Conservation (phyloP, 2,113 vertebrate genomes). For the Rhynchomys soricoides region DNA sequence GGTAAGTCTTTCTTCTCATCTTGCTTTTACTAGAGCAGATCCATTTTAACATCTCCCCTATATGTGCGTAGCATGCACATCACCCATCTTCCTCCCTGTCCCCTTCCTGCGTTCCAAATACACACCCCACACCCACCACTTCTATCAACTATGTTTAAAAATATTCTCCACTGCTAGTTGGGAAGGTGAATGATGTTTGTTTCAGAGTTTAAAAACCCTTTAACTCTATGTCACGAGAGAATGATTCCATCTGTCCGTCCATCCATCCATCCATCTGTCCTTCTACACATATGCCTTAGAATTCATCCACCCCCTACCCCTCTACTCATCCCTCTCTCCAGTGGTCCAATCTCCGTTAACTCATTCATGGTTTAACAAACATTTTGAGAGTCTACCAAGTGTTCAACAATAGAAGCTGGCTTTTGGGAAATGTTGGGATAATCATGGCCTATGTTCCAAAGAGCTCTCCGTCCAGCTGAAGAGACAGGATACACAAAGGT, state of each 20-base stretch:
- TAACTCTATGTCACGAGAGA: background rate
- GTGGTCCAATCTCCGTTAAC: background rate
- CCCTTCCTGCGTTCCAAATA: background rate
- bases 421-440: background rate
- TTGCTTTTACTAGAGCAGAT: background rate
- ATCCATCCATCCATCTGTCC: too few relatives aligned
- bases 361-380: background rate
- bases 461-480: background rate
- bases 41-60: background rate
- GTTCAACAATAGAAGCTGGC: background rate
- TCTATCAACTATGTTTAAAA: background rate
- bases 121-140: background rate
- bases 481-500: background rate
- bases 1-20: background rate
- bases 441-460: background rate
- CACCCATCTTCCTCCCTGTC: background rate
- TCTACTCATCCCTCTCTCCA: background rate
- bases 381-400: background rate
- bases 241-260: background rate
- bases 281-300: background rate
- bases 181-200: background rate
- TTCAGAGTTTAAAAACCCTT: background rate
- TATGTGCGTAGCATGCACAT: background rate
- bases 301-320: background rate
- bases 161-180: background rate